These are phyloP conservation scores for Anadara kagoshimensis DNA, from an alignment of 1,140 invertebrate genomes.

Conservation along the genomic window DNA sequence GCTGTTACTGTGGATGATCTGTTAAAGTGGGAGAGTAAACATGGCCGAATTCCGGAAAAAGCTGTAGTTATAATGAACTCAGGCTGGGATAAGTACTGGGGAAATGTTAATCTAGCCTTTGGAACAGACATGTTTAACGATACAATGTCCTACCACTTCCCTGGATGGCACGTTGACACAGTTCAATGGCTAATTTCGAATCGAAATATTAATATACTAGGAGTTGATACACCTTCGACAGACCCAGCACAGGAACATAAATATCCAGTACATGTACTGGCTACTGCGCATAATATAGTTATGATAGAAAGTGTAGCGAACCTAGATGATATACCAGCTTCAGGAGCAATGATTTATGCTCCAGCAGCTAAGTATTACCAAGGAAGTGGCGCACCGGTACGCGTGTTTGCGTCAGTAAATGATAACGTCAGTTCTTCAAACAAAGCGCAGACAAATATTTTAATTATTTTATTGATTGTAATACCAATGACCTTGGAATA, in stretches of 20 bases:
- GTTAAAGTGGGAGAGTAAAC: slow-evolving; percentile 30
- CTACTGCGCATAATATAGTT: slow-evolving; percentile 3
- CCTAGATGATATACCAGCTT: too few species aligned
- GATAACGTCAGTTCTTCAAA: too few species aligned
- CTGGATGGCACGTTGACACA: slow-evolving; percentile 77
- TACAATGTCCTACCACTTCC: slow-evolving; percentile 38
- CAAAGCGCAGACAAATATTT: too few species aligned
- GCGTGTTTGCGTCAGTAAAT: too few species aligned
- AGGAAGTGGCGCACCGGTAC: too few species aligned
- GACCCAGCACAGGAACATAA: slow-evolving; percentile 73
- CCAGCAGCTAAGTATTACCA: too few species aligned
- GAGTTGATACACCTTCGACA: slow-evolving; percentile 79
- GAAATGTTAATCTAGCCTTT: slow-evolving; percentile 49
- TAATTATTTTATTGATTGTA: too few species aligned
- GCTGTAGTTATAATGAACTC: slow-evolving; percentile 56
- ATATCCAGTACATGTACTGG: slow-evolving; percentile 25
- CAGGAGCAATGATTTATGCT: too few species aligned
- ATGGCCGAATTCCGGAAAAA: slow-evolving; percentile 51
- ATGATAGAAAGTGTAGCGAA: slow-evolving; percentile 38
- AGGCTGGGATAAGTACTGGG: slow-evolving; percentile 62
- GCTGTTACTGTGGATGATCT: slow-evolving; percentile 40
- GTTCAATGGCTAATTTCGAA: slow-evolving; percentile 78
- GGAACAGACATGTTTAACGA: slow-evolving; percentile 29
- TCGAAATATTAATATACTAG: slow-evolving; percentile 78
- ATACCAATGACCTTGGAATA: too few species aligned